Base-by-base conservation (phyloP, 2,888 invertebrate genomes). In the Meloe dianella region DNA sequence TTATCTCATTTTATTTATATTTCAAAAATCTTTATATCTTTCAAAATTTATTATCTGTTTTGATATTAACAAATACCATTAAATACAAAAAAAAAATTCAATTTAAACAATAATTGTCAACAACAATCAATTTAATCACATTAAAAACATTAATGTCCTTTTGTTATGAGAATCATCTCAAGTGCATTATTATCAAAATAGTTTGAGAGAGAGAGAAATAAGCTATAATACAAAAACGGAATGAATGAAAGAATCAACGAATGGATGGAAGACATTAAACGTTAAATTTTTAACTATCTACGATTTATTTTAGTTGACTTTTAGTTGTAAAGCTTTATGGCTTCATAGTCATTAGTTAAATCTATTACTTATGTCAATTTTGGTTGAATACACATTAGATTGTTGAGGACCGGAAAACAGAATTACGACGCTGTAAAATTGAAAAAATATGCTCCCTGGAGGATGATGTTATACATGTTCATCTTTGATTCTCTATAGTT, bases 241-340 rank as follows among this genome's bases (percentile, higher is more conserved):
- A 9, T 7, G 27, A 4, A 51, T 22, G 20, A 51, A 41, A 7
- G 10, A 41, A 41, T 7, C 0, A n/a, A 8, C 5, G n/a, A 20
- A 20, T 9, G 20, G 10, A 47, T 20, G 38, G 38, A 47, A 29
- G 61, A 54, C 61, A 61, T 61, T 61, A 41, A 56, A 61, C 54
- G 51, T 47, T 20, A 62, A 56, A 62, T 56, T 62, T 62, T 62
- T 62, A 62, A 62, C 62, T 62, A 56, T 54, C 62, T n/a, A 62
- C 62, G 12, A 56, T 62, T 56, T 30, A 38, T 61, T 61, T 38
- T 47, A 61, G 38, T 47, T 61, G 47, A 29, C 47, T 47, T 61
- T 54, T 24, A 54, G 54, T 24, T 54, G 24, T 54, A 54, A 61
- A 61, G 29, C 14, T 62, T 62, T 62, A 62, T 38, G 32, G 35